Base-by-base conservation (phyloP, 2,797 vertebrate genomes). In the Neopelma chrysocephalum region DNA sequence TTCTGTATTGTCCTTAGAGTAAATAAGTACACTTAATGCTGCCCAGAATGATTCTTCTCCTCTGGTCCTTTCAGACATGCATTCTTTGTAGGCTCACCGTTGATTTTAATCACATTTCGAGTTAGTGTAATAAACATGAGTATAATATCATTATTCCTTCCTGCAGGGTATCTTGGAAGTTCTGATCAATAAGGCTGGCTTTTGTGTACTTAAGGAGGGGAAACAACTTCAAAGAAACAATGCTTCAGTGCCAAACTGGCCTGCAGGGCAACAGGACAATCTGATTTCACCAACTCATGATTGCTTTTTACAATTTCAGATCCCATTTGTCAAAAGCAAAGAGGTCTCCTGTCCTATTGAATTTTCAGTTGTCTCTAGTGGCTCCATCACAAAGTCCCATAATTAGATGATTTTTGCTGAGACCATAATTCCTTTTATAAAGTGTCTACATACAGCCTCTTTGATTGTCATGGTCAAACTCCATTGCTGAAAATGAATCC, bases 271-370 rank as follows among this genome's bases (percentile, higher is more conserved):
- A 18, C 6, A 40, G 16, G 81, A 58, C 95, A 94, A 97, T 96
- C 64, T 76, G 69, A 96, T 96, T 96, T 94, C 78, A 72, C 75
- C 91, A 92, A 23, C 72, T 90, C 64, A 61, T 89, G 79, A 89
- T 95, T 96, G 90, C 87, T 96, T 96, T 96, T 90, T 93, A 56
- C 93, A 95, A 91, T 97, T 93, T 95, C 76, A 65, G 61, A 45
- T 95, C 1, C 0, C 87, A 83, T 97, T 89, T 95, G 78, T 96
- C 95, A 92, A 48, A 93, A 95, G 91, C 79, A 90, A 85, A 94
- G 68, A 87, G 88, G 73, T 87, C 77, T 94, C 27, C 83, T 95
- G 75, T 93, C 81, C 78, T 71, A 6, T 96, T 45, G 90, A 91
- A 94, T 96, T 96, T 92, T 72, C 72, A n/a, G 75, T 58, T 89